Evolutionary conservation across 2,888 invertebrate species (phyloP), one percentile per base, ranked within the genome.

Genomic region (Erebia epiphron): DNA sequence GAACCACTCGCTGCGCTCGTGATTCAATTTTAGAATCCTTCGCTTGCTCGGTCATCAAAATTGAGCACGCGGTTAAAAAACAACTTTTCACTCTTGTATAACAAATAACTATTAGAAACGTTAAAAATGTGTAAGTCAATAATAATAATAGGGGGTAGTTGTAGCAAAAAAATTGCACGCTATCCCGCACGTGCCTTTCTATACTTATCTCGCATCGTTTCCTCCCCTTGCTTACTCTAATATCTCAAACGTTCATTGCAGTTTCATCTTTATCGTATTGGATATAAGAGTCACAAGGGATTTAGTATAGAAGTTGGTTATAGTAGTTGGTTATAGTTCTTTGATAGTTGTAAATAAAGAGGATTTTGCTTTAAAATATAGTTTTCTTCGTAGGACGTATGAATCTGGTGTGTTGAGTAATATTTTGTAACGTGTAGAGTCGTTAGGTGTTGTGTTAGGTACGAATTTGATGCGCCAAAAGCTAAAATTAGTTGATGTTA

Each of bases 201-300:
- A 84, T 90, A 84, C 89, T 91, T 91, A 91, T 88, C 83, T 81
- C 91, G 91, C 90, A 85, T 84, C 83, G 86, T 78, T 90, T 86
- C 79, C 77, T 89, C 87, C 91, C 91, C 91, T 77, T 72, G 70
- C 62, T 60, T 21, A 67, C 52, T 41, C 35, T 52, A 16, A 10
- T 46, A 69, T 66, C 52, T 43, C 60, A 62, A 64, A 57, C 58
- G 26, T 62, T 11, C 58, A 71, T 52, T 46, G 69, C 49, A 74
- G 63, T 70, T 50, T 61, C 50, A 62, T 41, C 70, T 56, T 65
- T 74, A 70, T 66, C 7, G 14, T n/a, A 11, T 62, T 54, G 5
- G 52, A 7, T 52, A 62, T 70, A 72, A 69, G 62, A 61, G 56
- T 46, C 26, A 50, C 54, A 1, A 1, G 5, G n/a, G 43, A 13